Evolutionary conservation across 2,888 invertebrate species (phyloP), one percentile per base, ranked within the genome.

Genomic region (Pyralis farinalis): DNA sequence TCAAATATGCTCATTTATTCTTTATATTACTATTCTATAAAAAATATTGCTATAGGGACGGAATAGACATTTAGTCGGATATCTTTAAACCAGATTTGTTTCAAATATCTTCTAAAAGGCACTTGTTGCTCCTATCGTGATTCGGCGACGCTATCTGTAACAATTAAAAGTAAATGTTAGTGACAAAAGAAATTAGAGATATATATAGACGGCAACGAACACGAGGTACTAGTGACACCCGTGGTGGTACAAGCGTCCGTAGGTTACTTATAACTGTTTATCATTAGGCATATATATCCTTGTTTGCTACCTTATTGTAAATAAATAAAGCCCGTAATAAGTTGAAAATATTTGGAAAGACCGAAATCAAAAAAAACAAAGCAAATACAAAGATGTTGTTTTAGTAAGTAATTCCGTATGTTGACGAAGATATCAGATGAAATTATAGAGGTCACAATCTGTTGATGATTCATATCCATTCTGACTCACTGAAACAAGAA

Each of bases 91-190:
- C 63, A 55, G 59, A 48, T 50, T 40, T 37, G 66, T 61, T 59
- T 57, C 50, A 60, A 64, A 67, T 69, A 63, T 70, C 53, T 55
- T 60, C 58, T 59, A 59, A 58, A 56, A 63, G 56, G 46, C 51
- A 57, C 56, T 55, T 48, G 50, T 63, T 63, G 46, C 55, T 55
- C 56, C 63, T 53, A 51, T 54, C 55, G 68, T 71, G 38, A 68
- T 70, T 65, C 64, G 34, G 51, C 59, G 60, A 58, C 55, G 58
- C 61, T 63, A 78, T 85, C 84, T 85, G 84, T 49, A 85, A 84
- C 74, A 82, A 79, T 65, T 1, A 38, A 12, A 38, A 25, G 16
- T 27, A 38, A 25, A 25, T 25, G 25, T n/a, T n/a, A n/a, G n/a
- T n/a, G n/a, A n/a, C n/a, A n/a, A n/a, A n/a, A n/a, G n/a, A n/a